Evolutionary conservation across 2,888 invertebrate genomes (phyloP).

Genomic region (Aricia artaxerxes): DNA sequence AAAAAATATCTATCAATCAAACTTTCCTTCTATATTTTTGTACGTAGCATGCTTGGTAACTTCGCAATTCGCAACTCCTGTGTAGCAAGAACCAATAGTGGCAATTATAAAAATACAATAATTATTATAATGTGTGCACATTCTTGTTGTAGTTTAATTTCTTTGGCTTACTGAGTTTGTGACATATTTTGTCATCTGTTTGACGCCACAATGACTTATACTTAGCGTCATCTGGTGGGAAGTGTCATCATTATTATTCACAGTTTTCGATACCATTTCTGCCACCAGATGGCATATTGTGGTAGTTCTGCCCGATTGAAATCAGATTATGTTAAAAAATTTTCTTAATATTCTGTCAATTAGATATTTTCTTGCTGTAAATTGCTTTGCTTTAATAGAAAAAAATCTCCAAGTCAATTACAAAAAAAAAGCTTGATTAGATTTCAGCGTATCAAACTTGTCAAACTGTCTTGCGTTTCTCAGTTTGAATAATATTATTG

Average conservation of each 20-base stretch:
- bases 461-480: conserved; percentile 43
- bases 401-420: background rate
- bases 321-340: background rate
- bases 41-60: too few relatives aligned
- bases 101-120: too few relatives aligned
- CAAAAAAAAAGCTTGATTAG: background rate
- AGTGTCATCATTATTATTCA: background rate
- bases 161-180: too few relatives aligned
- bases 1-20: too few relatives aligned
- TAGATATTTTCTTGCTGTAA: background rate
- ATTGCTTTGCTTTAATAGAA: background rate
- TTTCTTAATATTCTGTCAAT: background rate
- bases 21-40: too few relatives aligned
- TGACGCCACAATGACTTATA: background rate
- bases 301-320: background rate
- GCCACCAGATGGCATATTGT: background rate
- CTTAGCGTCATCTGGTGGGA: background rate
- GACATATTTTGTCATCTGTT: background rate
- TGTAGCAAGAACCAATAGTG: too few relatives aligned
- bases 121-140: too few relatives aligned
- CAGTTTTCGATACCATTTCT: background rate
- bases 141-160: too few relatives aligned
- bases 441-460: background rate
- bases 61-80: too few relatives aligned
- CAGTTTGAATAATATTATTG: conserved; percentile 56